phyloP scores from a whole-genome alignment of 2,113 vertebrate species.

The Lamprologus speciosus region DNA sequence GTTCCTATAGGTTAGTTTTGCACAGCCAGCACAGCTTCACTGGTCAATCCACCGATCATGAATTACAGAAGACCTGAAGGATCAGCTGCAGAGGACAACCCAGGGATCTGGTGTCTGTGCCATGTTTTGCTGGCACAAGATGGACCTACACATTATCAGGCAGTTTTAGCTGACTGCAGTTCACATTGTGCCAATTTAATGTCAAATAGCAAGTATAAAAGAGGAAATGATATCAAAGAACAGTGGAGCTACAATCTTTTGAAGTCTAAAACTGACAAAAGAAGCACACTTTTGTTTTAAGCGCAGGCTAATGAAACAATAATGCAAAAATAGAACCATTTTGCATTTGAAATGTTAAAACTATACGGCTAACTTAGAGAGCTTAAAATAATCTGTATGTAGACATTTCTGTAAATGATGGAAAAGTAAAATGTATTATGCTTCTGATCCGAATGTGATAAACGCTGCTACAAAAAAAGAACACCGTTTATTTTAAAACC shows the following conservation, averaged over 20 bases:
- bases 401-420: not conserved
- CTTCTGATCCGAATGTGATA: not conserved
- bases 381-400: not conserved
- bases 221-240: not conserved
- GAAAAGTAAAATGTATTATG: not conserved
- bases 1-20: not conserved
- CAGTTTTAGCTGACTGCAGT: not conserved
- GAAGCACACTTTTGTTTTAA: not conserved
- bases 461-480: not conserved
- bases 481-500: not conserved
- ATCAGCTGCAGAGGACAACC: not conserved
- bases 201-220: not conserved
- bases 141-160: not conserved
- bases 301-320: not conserved
- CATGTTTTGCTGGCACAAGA: not conserved
- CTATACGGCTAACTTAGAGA: not conserved
- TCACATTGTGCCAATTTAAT: not conserved
- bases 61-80: not conserved
- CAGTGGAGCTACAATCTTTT: not conserved
- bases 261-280: not conserved
- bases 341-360: not conserved
- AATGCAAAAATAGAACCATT: not conserved
- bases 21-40: not conserved
- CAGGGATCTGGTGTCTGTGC: not conserved
- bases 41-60: not conserved